These are phyloP conservation scores for Potorous gilbertii DNA, from an alignment of 2,797 vertebrate genomes.

Conservation along the genomic window DNA sequence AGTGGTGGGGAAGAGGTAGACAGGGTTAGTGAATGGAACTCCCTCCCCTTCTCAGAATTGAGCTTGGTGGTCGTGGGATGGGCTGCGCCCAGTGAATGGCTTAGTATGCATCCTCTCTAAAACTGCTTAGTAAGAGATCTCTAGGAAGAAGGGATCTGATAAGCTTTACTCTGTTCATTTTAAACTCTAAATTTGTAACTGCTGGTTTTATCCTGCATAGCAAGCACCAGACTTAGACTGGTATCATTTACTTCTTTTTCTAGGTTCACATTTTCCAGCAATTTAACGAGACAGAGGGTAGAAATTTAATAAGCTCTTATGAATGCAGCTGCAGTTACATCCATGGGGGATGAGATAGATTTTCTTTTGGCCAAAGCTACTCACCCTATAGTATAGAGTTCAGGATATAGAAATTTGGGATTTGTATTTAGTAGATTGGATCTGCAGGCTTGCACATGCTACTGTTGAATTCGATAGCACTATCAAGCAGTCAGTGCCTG, in stretches of 20 bases:
- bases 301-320: not conserved
- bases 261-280: not conserved
- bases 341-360: rapidly evolving
- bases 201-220: not conserved
- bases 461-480: conserved; percentile 70
- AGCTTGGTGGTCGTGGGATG: not conserved
- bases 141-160: not conserved
- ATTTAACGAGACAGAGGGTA: not conserved
- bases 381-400: not conserved
- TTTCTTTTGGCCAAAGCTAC: not conserved
- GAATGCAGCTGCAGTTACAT: not conserved
- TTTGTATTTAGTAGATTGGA: conserved; percentile 45
- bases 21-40: not conserved
- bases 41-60: not conserved
- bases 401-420: conserved; percentile 1
- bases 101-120: not conserved
- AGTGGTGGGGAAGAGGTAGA: not conserved
- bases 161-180: not conserved
- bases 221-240: not conserved
- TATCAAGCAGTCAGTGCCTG: conserved; percentile 70
- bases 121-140: not conserved
- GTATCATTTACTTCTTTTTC: not conserved
- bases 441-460: not conserved
- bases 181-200: not conserved
- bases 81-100: not conserved